Base-by-base conservation (phyloP, 2,888 invertebrate genomes). In the Ennomos erosarius region DNA sequence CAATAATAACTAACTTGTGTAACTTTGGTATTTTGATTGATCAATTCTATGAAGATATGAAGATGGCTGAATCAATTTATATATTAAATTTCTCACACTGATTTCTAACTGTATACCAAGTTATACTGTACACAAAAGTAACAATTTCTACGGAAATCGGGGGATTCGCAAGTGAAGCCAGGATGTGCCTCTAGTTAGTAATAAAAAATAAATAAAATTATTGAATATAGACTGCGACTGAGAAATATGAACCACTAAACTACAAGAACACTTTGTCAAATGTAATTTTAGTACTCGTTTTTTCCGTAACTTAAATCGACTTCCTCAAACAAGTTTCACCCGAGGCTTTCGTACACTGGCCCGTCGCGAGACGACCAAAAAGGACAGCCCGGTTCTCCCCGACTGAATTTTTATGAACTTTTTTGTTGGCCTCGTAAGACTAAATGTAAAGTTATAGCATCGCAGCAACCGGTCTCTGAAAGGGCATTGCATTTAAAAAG, bases 301-400 rank as follows among this genome's bases (percentile, higher is more conserved):
- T n/a, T 77, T 82, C 80, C 74, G 78, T 85, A 89, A 89, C 84
- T 90, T 89, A 86, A 88, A 90, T 88, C 85, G 87, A 89, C 87
- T 90, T 88, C 78, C 76, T 73, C 76, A 80, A 85, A 86, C 81
- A 87, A 88, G 79, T 87, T 88, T 82, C 76, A 78, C 80, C 71
- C 69, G 45, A 51, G 80, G 76, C 74, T 84, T 76, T 81, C 81
- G 26, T 79, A 79, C 82, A 76, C 76, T 75, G 80, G 69, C 70
- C 77, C 76, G 52, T 60, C 50, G 51, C 52, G 59, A 67, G 64
- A 74, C 78, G 78, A 79, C 84, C 77, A 80, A 86, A 88, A 85
- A 88, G 85, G 81, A 78, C 86, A 83, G 81, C 81, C 73, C 76
- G 66, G 66, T 70, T 69, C 75, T 78, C 76, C 46, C 76, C 68